Base-by-base conservation (phyloP, 2,888 invertebrate genomes). In the Clusia tigrina region DNA sequence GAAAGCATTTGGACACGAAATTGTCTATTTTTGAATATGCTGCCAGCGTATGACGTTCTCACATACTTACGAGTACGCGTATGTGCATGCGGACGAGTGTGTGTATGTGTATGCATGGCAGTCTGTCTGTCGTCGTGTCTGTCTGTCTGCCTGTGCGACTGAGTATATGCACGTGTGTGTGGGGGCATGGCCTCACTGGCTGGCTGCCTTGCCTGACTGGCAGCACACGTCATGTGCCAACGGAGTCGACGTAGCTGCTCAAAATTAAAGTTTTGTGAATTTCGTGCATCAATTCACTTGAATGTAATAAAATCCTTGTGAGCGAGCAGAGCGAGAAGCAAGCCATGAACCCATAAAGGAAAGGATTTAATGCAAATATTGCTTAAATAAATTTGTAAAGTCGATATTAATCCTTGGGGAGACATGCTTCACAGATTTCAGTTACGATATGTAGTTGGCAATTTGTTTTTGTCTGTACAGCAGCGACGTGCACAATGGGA, bases 1-100 rank as follows among this genome's bases (percentile, higher is more conserved):
- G 77, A 83, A 82, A 82, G 79, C 81, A 81, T 82, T 83, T 82
- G 81, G 81, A 82, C 82, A 81, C 79, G 79, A 77, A 78, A 80
- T 80, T 79, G 78, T 79, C 78, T 74, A 76, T 74, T 73, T 78
- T 71, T 72, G 54, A 74, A 70, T 67, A 67, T 70, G 62, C 69
- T 72, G 62, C 66, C 68, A 72, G 66, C 55, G 64, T 60, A 62
- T 46, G 26, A 24, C 38, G 18, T 52, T 26, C 37, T 64, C 57
- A 64, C 62, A 60, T 54, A 54, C 48, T 54, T 15, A 56, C n/a
- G 59, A 48, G 58, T 42, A 56, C 20, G 53, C 53, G 54, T 23
- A 53, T 56, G 18, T 42, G 57, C 24, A 46, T 23, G 24, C 51
- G 48, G 26, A 12, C 54, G 37, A 46, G 54, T 46, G 38, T 42